These are phyloP conservation scores for Cirrhinus mrigala DNA, from an alignment of 2,797 vertebrate species.

Conservation along the genomic window DNA sequence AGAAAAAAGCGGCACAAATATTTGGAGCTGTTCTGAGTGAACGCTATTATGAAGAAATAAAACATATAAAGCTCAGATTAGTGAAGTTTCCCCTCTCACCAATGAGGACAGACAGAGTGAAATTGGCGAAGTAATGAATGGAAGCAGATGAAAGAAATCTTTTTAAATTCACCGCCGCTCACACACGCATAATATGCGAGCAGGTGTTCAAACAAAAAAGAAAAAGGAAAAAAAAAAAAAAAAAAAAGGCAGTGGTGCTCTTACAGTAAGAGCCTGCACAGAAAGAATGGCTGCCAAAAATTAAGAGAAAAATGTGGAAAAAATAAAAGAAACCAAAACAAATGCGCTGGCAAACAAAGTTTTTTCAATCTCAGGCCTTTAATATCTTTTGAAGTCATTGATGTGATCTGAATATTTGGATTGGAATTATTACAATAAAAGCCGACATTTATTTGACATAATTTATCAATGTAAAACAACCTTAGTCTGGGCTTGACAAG, in stretches of 20 bases:
- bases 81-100: conserved; percentile 67
- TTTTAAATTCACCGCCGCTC: conserved; percentile 76
- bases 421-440: conserved; percentile 46
- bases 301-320: conserved; percentile 57
- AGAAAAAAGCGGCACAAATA: conserved; percentile 49
- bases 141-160: conserved; percentile 78
- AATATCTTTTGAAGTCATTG: conserved; percentile 58
- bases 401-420: conserved; percentile 30
- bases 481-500: conserved; percentile 32
- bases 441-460: conserved; percentile 39
- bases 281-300: conserved; percentile 69
- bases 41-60: conserved; percentile 59
- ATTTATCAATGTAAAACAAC: conserved; percentile 42
- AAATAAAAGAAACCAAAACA: conserved; percentile 57
- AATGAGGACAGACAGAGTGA: conserved; percentile 71
- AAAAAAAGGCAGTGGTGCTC: conserved; percentile 63
- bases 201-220: conserved; percentile 84
- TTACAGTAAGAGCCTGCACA: conserved; percentile 69
- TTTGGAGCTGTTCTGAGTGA: conserved; percentile 56
- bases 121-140: conserved; percentile 77
- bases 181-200: conserved; percentile 74
- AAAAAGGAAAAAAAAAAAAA: background rate
- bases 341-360: conserved; percentile 76
- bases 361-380: conserved; percentile 35
- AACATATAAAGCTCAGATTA: conserved; percentile 63